Evolutionary conservation across 2,797 vertebrate genomes (phyloP), one percentile per base, ranked within the genome.

Genomic region (Leucoraja ocellata): DNA sequence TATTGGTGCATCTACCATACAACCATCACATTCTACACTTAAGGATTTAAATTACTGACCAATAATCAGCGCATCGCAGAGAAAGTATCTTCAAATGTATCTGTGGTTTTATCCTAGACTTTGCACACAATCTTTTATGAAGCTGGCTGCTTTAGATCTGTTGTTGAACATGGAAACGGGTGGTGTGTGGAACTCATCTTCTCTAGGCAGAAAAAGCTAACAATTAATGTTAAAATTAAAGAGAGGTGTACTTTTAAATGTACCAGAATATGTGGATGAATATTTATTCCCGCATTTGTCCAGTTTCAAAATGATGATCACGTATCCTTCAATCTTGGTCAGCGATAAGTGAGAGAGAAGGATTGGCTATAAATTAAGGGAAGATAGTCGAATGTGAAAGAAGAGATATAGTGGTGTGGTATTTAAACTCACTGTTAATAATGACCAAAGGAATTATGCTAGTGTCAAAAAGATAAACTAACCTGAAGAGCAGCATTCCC

Each of bases 51-150:
- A 73, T 92, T 92, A 28, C 39, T 71, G 46, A 71, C 68, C 65
- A 71, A 63, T 81, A 83, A 90, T 68, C 32, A 36, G 9, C 74
- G 11, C 74, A 71, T 28, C 54, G n/a, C 46, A 73, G 84, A 23
- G 81, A 23, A 92, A 92, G 90, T 92, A 76, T 76, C 23, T 92
- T 74, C 71, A 76, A 13, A 28, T 92, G 71, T 54, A 36, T 11
- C 71, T 32, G 46, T 91, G 46, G 61, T 91, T 46, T 21, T 73
- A 73, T 32, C 13, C 4, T 74, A 92, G 11, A 71, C 46, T 74
- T 46, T 92, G 39, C 23, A 23, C 54, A 16, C 25, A 76, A 11
- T 23, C 90, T 28, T 74, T 92, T 28, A 11, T 25, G 7, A 91
- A 54, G 28, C n/a, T 88, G 71, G 71, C 71, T 73, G 61, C 18